Conservation (phyloP, 2,113 vertebrate species). For the Catagonus wagneri region DNA sequence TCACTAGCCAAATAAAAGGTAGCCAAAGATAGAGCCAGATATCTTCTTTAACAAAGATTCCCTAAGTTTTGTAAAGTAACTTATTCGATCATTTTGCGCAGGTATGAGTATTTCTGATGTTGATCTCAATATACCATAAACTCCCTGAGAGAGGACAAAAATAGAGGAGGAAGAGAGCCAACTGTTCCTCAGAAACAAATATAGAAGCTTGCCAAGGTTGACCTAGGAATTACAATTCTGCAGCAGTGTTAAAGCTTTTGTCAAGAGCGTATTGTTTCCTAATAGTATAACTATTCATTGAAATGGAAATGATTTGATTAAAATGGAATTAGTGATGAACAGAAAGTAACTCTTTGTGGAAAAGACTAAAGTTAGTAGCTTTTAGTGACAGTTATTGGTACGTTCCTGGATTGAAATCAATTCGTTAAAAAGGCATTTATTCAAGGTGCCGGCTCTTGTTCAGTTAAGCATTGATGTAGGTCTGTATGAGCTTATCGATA, state of each 20-base stretch:
- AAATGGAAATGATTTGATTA: conserved; percentile 14
- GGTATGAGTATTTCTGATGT: conserved; percentile 77
- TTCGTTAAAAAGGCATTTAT: conserved; percentile 27
- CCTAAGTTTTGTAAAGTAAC: conserved; percentile 73
- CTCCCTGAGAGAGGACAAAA: conserved; percentile 81
- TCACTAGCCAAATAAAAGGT: background rate
- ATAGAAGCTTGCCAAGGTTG: conserved; percentile 46
- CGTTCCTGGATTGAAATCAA: conserved; percentile 8
- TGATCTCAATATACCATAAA: conserved; percentile 83
- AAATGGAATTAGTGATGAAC: conserved; percentile 3
- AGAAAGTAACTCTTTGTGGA: conserved; percentile 39
- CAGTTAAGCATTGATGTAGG: conserved; percentile 13
- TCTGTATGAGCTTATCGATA: background rate
- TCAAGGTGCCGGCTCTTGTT: conserved; percentile 59
- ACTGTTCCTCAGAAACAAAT: conserved; percentile 72
- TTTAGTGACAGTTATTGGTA: background rate
- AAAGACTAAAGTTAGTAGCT: conserved; percentile 42
- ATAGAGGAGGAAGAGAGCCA: conserved; percentile 66
- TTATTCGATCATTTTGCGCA: conserved; percentile 67
- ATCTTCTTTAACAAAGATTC: conserved; percentile 46
- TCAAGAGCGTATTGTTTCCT: background rate
- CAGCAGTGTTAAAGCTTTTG: background rate
- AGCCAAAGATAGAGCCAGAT: background rate
- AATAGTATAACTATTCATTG: background rate
- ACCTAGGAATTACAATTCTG: conserved; percentile 36